Evolutionary conservation across 2,888 invertebrate species (phyloP).

Genomic region (Drosophila colorata): DNA sequence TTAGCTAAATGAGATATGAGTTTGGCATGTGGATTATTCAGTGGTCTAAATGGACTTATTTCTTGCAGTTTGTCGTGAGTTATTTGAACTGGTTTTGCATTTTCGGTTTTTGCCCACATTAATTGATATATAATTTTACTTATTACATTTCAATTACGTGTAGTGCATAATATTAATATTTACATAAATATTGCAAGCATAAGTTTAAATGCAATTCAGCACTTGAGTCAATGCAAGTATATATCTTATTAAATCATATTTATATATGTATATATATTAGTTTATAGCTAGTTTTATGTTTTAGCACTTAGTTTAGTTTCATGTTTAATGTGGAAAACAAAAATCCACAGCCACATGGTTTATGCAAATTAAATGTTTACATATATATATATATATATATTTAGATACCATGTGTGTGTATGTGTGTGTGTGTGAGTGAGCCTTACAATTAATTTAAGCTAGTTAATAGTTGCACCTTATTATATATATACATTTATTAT

Average conservation of each 20-base stretch:
- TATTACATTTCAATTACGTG: constrained; percentile 30
- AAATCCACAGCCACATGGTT: constrained; percentile 66
- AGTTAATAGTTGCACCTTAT: constrained; percentile 6
- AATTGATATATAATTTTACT: constrained; percentile 23
- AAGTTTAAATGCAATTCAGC: constrained; percentile 8
- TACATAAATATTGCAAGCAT: constrained; percentile 10
- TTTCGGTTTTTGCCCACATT: constrained; percentile 6
- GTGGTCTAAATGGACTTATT: constrained; percentile 17
- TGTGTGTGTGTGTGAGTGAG: constrained; percentile 21
- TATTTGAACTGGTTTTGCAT: constrained; percentile 28
- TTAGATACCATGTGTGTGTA: constrained; percentile 22
- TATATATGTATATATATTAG: constrained; percentile 2
- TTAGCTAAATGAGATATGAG: constrained; percentile 23
- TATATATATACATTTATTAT: neutral
- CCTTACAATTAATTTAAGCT: constrained; percentile 16
- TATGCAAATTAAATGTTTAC: constrained; percentile 75
- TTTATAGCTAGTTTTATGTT: constrained; percentile 11
- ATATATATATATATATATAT: constrained; percentile 15
- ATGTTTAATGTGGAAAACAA: constrained; percentile 20
- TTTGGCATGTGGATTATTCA: constrained; percentile 30
- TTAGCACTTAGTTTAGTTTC: constrained; percentile 6
- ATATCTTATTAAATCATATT: neutral
- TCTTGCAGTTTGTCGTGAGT: constrained; percentile 22
- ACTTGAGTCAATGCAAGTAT: constrained; percentile 13
- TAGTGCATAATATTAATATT: constrained; percentile 21